Evolutionary conservation across 1,140 invertebrate species (phyloP), one percentile per base, ranked within the genome.

Genomic region (Atta colombica): DNA sequence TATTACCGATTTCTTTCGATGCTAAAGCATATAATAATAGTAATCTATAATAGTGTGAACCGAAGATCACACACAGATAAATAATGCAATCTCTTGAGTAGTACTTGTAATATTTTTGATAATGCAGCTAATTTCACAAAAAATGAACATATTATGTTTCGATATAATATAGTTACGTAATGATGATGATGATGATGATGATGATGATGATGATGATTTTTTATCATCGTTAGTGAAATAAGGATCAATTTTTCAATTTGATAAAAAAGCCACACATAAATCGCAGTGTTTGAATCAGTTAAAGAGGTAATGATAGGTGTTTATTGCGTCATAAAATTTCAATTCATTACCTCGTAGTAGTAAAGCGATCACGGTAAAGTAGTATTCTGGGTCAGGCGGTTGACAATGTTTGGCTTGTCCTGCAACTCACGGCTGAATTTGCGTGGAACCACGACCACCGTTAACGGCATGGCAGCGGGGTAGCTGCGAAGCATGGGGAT

Each of bases 371-470:
- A 89, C 49, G 77, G 28, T 69, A 58, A 78, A 69, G n/a, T 60
- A 25, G 31, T 35, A 10, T 53, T 68, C 10, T 61, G 2, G 21
- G 28, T 74, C 49, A 55, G 68, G 0, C 55, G 12, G 25, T 12
- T 51, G 45, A 55, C 53, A 75, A 80, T 80, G 65, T 87, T 84
- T 53, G 68, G 21, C n/a, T 5, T 75, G 51, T 72, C 12, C 14
- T 28, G 74, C 53, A 75, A 74, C 61, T n/a, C 72, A 39, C 49
- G 35, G 49, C 39, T 10, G 49, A 71, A 80, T 82, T 90, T 60
- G 89, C 72, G 88, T 61, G 72, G 31, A 89, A 58, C 60, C 71
- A 49, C 35, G 25, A 80, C n/a, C 68, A 80, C n/a, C 68, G 72
- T 80, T 85, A 87, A 78, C 74, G 51, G 28, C 35, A 18, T 16